Percentiles rank a stretch among this genome's conserved stretches.
These are phyloP conservation scores for Nyctibius grandis DNA, from an alignment of 2,797 vertebrate species.

Conservation along the genomic window DNA sequence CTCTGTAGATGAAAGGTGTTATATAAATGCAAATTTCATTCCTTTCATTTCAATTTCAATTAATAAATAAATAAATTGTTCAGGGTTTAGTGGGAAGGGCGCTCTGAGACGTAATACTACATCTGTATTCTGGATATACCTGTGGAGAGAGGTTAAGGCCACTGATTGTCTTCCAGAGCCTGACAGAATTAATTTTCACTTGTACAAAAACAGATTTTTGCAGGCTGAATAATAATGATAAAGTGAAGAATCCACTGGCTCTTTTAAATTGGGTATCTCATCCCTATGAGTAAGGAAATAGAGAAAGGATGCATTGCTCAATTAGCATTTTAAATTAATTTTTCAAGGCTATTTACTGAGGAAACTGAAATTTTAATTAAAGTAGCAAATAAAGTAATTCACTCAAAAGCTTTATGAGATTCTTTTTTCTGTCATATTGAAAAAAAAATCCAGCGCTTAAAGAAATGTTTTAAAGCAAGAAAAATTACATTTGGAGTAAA, in stretches of 20 bases:
- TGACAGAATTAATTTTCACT: constrained; percentile 54
- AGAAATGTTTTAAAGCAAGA: constrained; percentile 10
- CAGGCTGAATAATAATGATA: constrained; percentile 42
- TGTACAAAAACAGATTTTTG: constrained; percentile 11
- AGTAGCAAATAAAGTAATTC: constrained; percentile 62
- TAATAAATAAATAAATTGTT: constrained; percentile 49
- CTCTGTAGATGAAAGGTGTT: constrained; percentile 49
- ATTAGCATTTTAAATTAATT: constrained; percentile 62
- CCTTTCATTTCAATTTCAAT: constrained; percentile 20
- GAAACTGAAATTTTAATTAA: constrained; percentile 73
- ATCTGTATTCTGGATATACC: constrained; percentile 36
- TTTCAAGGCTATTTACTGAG: constrained; percentile 64
- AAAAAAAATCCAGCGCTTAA: neutral
- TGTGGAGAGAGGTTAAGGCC: constrained; percentile 10
- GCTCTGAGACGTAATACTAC: neutral
- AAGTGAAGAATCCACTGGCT: constrained; percentile 9
- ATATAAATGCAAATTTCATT: constrained; percentile 57
- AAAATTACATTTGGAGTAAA: neutral
- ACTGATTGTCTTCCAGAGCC: constrained; percentile 51
- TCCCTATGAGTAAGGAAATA: constrained; percentile 33
- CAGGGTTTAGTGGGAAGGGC: neutral
- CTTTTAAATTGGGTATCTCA: constrained; percentile 12
- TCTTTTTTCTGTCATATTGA: neutral
- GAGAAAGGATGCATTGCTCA: constrained; percentile 29
- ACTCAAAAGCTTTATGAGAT: constrained; percentile 29